phyloP scores from a whole-genome alignment of 2,797 vertebrate genomes.

The Lepus townsendii region DNA sequence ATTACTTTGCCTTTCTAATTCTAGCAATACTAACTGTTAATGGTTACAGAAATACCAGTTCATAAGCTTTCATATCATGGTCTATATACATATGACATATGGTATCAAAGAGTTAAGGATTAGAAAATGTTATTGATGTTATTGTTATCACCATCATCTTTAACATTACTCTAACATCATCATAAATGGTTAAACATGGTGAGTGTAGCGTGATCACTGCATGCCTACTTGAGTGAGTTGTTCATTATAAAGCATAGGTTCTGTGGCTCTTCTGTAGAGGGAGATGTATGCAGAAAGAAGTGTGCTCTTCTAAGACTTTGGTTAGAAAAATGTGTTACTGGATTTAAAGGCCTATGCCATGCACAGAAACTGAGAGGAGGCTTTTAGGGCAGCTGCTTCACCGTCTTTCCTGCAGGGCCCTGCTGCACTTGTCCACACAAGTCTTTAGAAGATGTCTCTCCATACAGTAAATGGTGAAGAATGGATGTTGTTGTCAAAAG shows the following conservation, averaged over 20 bases:
- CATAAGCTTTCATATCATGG: not conserved
- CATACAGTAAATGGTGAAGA: not conserved
- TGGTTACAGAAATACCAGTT: not conserved
- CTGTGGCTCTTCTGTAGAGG: not conserved
- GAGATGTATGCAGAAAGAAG: not conserved
- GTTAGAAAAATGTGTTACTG: not conserved
- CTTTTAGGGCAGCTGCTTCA: not conserved
- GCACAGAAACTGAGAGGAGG: not conserved
- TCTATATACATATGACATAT: not conserved
- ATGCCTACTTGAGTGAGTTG: not conserved
- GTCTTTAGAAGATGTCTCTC: not conserved
- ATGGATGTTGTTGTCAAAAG: not conserved
- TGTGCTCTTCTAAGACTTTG: constrained; percentile 3
- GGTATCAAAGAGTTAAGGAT: not conserved
- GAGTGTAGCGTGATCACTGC: not conserved
- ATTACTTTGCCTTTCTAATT: constrained; percentile 14
- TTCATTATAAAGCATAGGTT: not conserved
- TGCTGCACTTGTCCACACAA: not conserved
- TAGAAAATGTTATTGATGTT: not conserved
- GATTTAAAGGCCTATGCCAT: constrained; percentile 9
- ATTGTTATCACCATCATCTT: not conserved
- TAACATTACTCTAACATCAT: not conserved
- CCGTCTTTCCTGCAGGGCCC: not conserved
- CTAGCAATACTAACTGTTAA: not conserved
- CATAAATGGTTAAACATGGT: not conserved